Evolutionary conservation across 2,888 invertebrate species (phyloP).

Genomic region (Diaprepes abbreviatus): DNA sequence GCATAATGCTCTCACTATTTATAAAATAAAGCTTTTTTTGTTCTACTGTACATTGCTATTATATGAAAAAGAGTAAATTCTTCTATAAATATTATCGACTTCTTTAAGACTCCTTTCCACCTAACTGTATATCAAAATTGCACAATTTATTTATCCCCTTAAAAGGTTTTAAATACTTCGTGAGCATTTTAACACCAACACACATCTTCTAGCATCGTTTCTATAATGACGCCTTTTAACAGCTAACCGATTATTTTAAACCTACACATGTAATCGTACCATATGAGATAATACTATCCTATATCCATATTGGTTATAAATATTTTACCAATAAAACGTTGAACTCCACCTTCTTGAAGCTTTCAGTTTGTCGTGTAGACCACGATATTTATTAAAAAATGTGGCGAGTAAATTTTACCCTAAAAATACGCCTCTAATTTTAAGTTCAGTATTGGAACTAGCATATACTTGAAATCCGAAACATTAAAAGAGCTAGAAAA

Average conservation of each 20-base stretch:
- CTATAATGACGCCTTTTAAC: constrained; percentile 33
- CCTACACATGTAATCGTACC: constrained; percentile 30
- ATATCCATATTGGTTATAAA: not conserved
- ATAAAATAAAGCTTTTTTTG: too few relatives aligned
- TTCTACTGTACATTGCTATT: too few relatives aligned
- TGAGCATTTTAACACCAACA: constrained; percentile 44
- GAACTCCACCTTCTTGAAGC: not conserved
- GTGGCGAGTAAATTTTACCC: too few relatives aligned
- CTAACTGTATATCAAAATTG: constrained; percentile 36
- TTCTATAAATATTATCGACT: too few relatives aligned
- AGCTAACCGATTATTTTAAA: constrained; percentile 32
- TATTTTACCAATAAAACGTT: not conserved
- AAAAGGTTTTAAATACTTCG: constrained; percentile 41
- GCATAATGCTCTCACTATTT: too few relatives aligned
- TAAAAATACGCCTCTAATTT: too few relatives aligned
- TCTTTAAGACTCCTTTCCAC: too few relatives aligned
- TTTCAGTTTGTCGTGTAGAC: not conserved
- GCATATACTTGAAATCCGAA: too few relatives aligned
- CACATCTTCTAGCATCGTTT: constrained; percentile 36
- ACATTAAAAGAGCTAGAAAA: too few relatives aligned
- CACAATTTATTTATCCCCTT: constrained; percentile 28
- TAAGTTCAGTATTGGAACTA: too few relatives aligned
- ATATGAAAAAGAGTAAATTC: too few relatives aligned
- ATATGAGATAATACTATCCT: not conserved
- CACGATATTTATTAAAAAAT: not conserved